phyloP scores from a whole-genome alignment of 2,888 invertebrate genomes.

The Tuta absoluta region DNA sequence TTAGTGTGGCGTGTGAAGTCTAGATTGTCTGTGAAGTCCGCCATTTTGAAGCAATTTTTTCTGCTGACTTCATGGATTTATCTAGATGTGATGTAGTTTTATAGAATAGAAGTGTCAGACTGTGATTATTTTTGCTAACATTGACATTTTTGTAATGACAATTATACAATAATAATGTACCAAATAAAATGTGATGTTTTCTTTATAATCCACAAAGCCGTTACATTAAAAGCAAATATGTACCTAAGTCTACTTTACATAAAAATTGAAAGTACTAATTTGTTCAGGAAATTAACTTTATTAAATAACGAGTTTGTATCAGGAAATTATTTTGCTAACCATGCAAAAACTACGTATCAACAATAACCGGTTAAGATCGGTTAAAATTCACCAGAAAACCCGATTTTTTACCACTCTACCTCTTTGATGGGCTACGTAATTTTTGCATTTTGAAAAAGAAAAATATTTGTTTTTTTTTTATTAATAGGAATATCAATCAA shows the following conservation, averaged over 20 bases:
- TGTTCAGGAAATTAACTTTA: no score
- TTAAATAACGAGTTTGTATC: no score
- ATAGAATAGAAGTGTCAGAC: constrained; percentile 72
- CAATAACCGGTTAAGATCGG: no score
- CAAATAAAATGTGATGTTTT: constrained; percentile 55
- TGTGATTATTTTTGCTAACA: constrained; percentile 82
- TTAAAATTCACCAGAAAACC: no score
- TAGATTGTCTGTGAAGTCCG: constrained; percentile 35
- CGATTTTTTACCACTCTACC: no score
- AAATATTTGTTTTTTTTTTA: no score
- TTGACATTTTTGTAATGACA: constrained; percentile 81
- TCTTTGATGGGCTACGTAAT: neutral
- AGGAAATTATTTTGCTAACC: neutral
- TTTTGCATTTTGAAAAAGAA: no score
- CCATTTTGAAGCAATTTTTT: constrained; percentile 29
- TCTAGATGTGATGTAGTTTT: constrained; percentile 41
- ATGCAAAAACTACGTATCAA: no score
- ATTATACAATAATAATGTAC: constrained; percentile 78
- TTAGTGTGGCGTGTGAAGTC: constrained; percentile 39
- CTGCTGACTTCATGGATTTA: constrained; percentile 32
- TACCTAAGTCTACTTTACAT: no score
- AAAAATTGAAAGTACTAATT: no score
- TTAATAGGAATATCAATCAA: neutral
- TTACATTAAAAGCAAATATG: neutral
- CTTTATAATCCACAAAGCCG: neutral